Base-by-base conservation (phyloP, 2,888 invertebrate genomes). In the Pyrrhosoma nymphula region DNA sequence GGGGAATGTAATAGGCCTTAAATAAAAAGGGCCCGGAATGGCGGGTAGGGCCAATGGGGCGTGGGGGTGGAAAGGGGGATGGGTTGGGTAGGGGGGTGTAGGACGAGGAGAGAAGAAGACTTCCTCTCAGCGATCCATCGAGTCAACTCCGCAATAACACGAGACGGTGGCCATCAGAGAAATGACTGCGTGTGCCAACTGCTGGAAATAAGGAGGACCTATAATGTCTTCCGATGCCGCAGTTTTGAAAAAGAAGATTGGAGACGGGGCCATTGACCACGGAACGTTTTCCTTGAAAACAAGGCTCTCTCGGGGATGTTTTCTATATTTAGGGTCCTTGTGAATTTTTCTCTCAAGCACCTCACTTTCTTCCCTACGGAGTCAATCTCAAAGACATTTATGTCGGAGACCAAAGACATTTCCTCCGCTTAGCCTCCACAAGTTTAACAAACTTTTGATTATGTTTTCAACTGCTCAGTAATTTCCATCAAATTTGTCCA, bases 1-100 rank as follows among this genome's bases (percentile, higher is more conserved):
- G 35, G 56, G 60, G 20, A 39, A 63, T 60, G 56, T 91, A 91
- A 91, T 91, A 69, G 91, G 91, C 39, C 69, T 91, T 91, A 39
- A 91, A 69, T 39, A 12, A 60, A 91, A 60, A 91, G 23, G 91
- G 39, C 63, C 39, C 35, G 63, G 63, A 63, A 39, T n/a, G 35
- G 63, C 35, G 30, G 91, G n/a, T n/a, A n/a, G 63, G 90, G n/a
- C 56, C 56, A 90, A 60, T 63, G 35, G 63, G 35, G n/a, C n/a
- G n/a, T n/a, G n/a, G 56, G 60, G 26, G 69, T 35, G 26, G 91
- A 91, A 30, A 23, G 30, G 10, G n/a, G 75, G 20, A 3, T 10
- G 30, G 30, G 30, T 75, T 10, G 23, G n/a, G 75, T n/a, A 0
- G 30, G 75, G 30, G n/a, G 75, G 75, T 0, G n/a, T n/a, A n/a